phyloP scores from a whole-genome alignment of 2,888 invertebrate species.

The Argynnis bischoffii region DNA sequence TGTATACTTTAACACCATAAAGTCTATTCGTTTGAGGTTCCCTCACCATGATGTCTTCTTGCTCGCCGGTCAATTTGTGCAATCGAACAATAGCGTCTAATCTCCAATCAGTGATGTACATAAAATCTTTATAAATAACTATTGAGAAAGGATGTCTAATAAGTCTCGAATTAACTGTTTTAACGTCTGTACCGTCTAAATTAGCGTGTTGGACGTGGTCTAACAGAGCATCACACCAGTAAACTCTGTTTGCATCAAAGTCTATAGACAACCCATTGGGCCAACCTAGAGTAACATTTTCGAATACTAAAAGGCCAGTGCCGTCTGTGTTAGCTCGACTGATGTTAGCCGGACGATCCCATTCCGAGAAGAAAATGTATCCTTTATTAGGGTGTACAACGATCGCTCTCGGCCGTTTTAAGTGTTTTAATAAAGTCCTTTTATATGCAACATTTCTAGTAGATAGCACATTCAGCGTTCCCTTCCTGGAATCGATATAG shows the following conservation, averaged over 20 bases:
- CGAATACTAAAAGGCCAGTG: constrained; percentile 91
- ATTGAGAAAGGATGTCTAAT: constrained; percentile 96
- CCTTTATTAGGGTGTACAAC: constrained; percentile 98
- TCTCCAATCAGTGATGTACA: constrained; percentile 99
- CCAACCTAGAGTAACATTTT: constrained; percentile 96
- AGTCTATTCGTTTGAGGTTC: constrained; percentile 95
- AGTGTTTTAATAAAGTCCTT: constrained; percentile 90
- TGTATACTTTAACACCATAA: constrained; percentile 95
- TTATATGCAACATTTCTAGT: constrained; percentile 92
- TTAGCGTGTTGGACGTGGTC: constrained; percentile 98
- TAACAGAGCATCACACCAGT: constrained; percentile 98
- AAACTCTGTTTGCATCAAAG: constrained; percentile 92
- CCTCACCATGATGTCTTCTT: constrained; percentile 92
- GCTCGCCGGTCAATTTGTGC: constrained; percentile 93
- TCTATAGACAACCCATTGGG: constrained; percentile 98
- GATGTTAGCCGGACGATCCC: constrained; percentile 98
- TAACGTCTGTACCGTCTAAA: constrained; percentile 94
- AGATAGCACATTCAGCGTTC: constrained; percentile 95
- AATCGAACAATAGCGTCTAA: constrained; percentile 95
- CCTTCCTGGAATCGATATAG: constrained; percentile 96
- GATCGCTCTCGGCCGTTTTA: constrained; percentile 97
- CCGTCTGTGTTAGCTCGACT: constrained; percentile 96
- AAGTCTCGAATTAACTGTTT: constrained; percentile 92
- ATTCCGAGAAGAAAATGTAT: constrained; percentile 96
- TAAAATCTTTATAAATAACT: constrained; percentile 93